Conservation (phyloP, 2,888 invertebrate species). For the Trachelus stipa region DNA sequence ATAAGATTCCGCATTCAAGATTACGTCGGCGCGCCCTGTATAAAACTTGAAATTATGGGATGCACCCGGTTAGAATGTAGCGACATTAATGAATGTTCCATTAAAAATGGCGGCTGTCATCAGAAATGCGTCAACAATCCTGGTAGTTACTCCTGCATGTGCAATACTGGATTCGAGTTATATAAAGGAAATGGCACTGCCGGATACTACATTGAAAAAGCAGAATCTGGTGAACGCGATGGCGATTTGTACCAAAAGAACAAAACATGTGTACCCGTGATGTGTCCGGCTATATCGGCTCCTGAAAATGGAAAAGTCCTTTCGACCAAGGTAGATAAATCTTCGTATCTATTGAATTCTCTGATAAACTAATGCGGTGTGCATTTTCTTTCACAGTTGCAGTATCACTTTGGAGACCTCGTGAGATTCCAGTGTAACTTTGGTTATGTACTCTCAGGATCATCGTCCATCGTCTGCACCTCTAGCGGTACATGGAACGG, state of each 20-base stretch:
- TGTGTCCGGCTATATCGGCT: constrained; percentile 82
- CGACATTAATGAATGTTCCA: constrained; percentile 89
- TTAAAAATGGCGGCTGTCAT: constrained; percentile 91
- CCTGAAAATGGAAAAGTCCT: constrained; percentile 89
- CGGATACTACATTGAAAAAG: constrained; percentile 81
- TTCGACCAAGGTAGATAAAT: constrained; percentile 74
- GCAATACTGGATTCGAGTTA: constrained; percentile 92
- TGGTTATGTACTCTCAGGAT: constrained; percentile 92
- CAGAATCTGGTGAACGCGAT: constrained; percentile 88
- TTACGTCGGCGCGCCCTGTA: constrained; percentile 88
- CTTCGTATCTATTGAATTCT: background rate
- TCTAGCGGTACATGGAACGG: constrained; percentile 95
- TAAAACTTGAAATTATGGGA: constrained; percentile 92
- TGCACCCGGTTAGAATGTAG: constrained; percentile 90
- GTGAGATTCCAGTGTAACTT: constrained; percentile 94
- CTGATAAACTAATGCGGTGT: background rate
- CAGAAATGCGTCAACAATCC: constrained; percentile 93
- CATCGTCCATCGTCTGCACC: constrained; percentile 86
- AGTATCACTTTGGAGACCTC: constrained; percentile 90
- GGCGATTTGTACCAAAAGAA: constrained; percentile 91
- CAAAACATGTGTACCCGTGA: constrained; percentile 94
- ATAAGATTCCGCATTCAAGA: constrained; percentile 87
- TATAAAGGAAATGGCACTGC: constrained; percentile 91
- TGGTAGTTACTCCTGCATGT: constrained; percentile 88
- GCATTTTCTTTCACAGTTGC: constrained; percentile 63